Evolutionary conservation across 2,113 vertebrate species (phyloP), one percentile per base, ranked within the genome.

Genomic region (Bufo gargarizans): DNA sequence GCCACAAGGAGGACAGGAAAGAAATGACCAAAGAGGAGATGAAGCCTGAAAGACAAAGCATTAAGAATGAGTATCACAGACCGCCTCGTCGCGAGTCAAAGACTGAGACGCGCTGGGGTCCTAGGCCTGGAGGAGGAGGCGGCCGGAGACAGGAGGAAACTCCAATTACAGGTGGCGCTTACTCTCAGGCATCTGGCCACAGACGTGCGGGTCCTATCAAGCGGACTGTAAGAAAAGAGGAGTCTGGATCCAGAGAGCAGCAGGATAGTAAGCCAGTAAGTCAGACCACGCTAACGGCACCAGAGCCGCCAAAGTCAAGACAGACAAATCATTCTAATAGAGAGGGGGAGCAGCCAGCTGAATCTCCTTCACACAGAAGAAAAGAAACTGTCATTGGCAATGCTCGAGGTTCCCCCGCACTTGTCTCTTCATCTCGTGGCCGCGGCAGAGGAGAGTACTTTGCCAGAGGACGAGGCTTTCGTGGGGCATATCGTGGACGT

Each of bases 51-150:
- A 63, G 91, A 93, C 0, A 84, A 10, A 33, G 43, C n/a, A 47
- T 17, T n/a, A 65, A 91, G 88, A 67, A 90, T 72, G 63, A 92
- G 67, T 56, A 82, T 61, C 45, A 90, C 86, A 59, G 85, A 90
- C 80, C 93, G 90, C n/a, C 93, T 89, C 92, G 95, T 4, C 95
- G 97, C 14, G 97, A 98, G 74, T 96, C 95, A 91, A 97, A 96
- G 91, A 98, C 96, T 0, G 97, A 97, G 89, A 98, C 97, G 1
- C 96, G 97, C 63, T 98, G 97, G 97, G 97, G 97, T 3, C 97
- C 97, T 17, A 94, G 97, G 4, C 97, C 97, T 16, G 96, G 96
- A 87, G 95, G 94, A 90, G 96, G 94, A 90, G 96, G 96, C 88
- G 95, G 92, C 88, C 90, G 88, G 67, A 93, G 81, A 71, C 92